phyloP scores from a whole-genome alignment of 2,113 vertebrate genomes.

The Hypomesus transpacificus region DNA sequence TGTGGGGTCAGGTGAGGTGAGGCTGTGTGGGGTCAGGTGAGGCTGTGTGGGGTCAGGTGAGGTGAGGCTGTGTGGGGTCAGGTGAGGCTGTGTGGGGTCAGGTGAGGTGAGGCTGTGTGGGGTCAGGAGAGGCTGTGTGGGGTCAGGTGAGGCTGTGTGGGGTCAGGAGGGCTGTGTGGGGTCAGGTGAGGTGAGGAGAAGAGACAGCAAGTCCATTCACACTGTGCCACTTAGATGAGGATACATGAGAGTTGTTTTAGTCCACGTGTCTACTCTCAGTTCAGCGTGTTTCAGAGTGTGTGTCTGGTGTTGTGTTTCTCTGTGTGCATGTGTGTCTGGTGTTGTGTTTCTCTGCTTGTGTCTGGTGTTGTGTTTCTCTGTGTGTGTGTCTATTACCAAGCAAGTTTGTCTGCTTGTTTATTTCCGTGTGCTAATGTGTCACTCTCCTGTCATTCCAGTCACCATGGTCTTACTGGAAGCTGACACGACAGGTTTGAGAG shows the following conservation, averaged over 20 bases:
- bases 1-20: no score
- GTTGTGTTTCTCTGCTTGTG: not conserved
- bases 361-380: not conserved
- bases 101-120: no score
- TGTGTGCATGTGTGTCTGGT: not conserved
- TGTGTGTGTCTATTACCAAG: not conserved
- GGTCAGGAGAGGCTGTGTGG: no score
- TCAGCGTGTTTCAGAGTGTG: not conserved
- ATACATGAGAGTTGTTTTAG: no score
- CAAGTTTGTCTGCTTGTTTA: slow-evolving; percentile 10
- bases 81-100: no score
- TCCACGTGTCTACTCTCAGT: not conserved
- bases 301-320: not conserved
- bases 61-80: no score
- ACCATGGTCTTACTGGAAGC: not conserved
- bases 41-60: no score
- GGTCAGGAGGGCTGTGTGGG: no score
- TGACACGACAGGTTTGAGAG: slow-evolving; percentile 27
- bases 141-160: no score
- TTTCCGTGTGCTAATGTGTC: slow-evolving; percentile 10
- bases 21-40: no score
- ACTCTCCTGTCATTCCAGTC: slow-evolving; percentile 8
- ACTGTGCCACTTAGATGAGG: not conserved
- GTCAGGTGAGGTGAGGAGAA: no score
- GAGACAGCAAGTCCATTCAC: no score